These are phyloP conservation scores for Catagonus wagneri DNA, from an alignment of 2,113 vertebrate species.

Conservation along the genomic window DNA sequence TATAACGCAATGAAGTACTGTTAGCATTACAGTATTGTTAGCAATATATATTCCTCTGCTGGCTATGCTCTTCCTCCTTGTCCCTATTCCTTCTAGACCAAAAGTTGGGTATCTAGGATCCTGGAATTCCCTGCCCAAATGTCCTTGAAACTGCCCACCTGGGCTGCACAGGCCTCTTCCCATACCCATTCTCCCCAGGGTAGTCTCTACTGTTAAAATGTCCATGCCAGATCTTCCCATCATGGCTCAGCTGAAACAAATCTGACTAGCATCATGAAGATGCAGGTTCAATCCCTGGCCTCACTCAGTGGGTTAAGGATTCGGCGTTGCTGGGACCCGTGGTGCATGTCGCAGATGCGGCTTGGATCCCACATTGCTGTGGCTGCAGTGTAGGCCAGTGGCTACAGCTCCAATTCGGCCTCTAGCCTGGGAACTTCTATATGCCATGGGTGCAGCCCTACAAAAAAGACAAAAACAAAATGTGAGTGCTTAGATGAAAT, in stretches of 20 bases:
- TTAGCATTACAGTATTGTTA: neutral
- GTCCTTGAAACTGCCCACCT: neutral
- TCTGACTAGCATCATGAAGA: too few relatives aligned
- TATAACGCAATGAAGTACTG: neutral
- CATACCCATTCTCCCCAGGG: neutral
- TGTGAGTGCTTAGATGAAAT: neutral
- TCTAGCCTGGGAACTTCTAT: too few relatives aligned
- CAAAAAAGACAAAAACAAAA: neutral
- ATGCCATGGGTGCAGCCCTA: too few relatives aligned
- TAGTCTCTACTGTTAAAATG: neutral
- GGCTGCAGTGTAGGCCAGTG: too few relatives aligned
- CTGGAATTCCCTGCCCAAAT: neutral
- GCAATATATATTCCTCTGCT: neutral
- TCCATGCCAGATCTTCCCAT: neutral
- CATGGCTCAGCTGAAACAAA: too few relatives aligned
- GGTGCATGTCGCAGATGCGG: too few relatives aligned
- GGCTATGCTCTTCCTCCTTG: neutral
- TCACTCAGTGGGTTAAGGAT: too few relatives aligned
- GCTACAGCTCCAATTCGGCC: too few relatives aligned
- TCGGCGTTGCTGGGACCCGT: too few relatives aligned
- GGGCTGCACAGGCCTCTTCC: neutral
- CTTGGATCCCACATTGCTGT: too few relatives aligned
- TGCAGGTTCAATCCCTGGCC: too few relatives aligned
- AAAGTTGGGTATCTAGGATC: neutral
- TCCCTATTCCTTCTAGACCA: neutral